These are phyloP conservation scores for Serrognathus titanus DNA, from an alignment of 2,888 invertebrate genomes.

Conservation along the genomic window DNA sequence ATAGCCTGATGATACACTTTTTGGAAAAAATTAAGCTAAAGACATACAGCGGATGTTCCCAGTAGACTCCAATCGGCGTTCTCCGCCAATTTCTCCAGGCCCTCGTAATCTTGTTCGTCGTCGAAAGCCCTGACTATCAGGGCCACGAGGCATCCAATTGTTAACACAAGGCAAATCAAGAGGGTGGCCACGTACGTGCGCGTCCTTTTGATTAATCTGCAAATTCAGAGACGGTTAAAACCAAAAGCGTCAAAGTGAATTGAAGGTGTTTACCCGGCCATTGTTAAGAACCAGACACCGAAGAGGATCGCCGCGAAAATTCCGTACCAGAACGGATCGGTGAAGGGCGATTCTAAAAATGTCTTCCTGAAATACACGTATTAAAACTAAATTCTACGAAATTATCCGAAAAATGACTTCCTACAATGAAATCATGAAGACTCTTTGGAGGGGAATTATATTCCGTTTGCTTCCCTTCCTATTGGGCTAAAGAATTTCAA, in stretches of 20 bases:
- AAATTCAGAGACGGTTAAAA: constrained; percentile 14
- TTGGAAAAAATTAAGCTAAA: neutral
- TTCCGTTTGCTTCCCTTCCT: no score
- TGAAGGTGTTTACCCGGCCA: constrained; percentile 55
- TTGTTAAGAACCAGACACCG: constrained; percentile 61
- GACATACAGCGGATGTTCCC: constrained; percentile 37
- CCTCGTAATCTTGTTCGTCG: constrained; percentile 32
- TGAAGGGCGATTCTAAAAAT: constrained; percentile 58
- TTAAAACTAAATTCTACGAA: no score
- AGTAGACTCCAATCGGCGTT: constrained; percentile 41
- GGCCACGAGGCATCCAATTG: constrained; percentile 39
- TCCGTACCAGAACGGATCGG: constrained; percentile 62
- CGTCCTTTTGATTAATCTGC: constrained; percentile 41
- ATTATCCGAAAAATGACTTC: no score
- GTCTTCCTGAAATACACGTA: constrained; percentile 43
- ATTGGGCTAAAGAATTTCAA: no score
- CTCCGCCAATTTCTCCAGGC: constrained; percentile 34
- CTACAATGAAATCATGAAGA: no score
- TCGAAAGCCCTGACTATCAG: constrained; percentile 40
- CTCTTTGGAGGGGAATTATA: no score
- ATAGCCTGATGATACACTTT: neutral
- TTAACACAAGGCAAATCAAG: constrained; percentile 39
- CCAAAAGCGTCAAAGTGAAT: neutral
- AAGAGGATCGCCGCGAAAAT: constrained; percentile 61
- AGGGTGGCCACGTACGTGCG: constrained; percentile 44